Base-by-base conservation (phyloP, 2,888 invertebrate genomes). In the Gymnocheta viridis region DNA sequence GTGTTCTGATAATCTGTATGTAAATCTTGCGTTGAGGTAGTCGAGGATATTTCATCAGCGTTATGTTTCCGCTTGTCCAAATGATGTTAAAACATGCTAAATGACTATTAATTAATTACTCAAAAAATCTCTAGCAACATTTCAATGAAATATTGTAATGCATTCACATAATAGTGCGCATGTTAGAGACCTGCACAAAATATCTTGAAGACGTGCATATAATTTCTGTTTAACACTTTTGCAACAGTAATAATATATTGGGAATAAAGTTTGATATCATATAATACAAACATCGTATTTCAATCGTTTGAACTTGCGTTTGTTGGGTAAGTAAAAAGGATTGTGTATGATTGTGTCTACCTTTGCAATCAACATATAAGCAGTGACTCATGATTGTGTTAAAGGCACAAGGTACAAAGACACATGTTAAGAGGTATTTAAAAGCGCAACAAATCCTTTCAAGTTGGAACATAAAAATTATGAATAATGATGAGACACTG, bases 61-160 rank as follows among this genome's bases (percentile, higher is more conserved):
- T 29, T 38, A 47, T 35, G 70, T 62, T 72, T 62, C 35, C 32
- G 32, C 54, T 64, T 56, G 44, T 62, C 14, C 64, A 72, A 80
- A 80, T 83, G 72, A 27, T 54, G 17, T 24, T 60, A 38, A 51
- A 60, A 64, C 80, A 80, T 80, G 80, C 66, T 38, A 84, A 80
- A 67, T 80, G 72, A 47, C 54, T 60, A 84, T 77, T 76, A 76
- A 77, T 80, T 62, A 76, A 77, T 80, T 62, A 44, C 9, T 35
- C 47, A 80, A 62, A 44, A 84, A 80, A 67, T 56, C 76, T 51
- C 10, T 67, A 47, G 76, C 80, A 80, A 80, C 80, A 80, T 84
- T 49, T 69, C 62, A 72, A 44, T 32, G 5, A 32, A 56, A 74
- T 54, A 32, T 47, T 66, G n/a, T 0, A 22, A 47, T 22, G 19